Conservation (phyloP, 2,888 invertebrate genomes). For the Lobophora halterata region DNA sequence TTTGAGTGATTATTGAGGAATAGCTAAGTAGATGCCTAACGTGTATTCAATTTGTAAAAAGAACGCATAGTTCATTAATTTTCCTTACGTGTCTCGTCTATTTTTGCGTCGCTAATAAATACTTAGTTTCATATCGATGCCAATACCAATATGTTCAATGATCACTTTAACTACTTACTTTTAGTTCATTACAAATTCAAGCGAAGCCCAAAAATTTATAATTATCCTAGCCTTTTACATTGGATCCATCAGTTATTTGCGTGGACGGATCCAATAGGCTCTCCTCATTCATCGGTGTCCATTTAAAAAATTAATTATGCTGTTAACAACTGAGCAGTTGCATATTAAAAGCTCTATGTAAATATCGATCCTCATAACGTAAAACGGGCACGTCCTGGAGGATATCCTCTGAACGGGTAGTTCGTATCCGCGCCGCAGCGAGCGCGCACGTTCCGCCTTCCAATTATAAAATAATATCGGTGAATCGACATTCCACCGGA, state of each 20-base stretch:
- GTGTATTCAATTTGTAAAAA: too few species aligned
- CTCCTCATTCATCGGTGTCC: constrained; percentile 27
- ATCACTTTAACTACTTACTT: too few species aligned
- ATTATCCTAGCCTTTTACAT: too few species aligned
- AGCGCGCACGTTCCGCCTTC: constrained; percentile 64
- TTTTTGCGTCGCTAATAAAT: too few species aligned
- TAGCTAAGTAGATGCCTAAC: too few species aligned
- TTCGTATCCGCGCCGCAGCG: constrained; percentile 66
- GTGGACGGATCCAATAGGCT: constrained; percentile 17
- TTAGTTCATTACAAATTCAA: too few species aligned
- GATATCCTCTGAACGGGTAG: constrained; percentile 69
- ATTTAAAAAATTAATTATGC: constrained; percentile 38
- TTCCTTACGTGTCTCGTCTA: too few species aligned
- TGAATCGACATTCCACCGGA: constrained; percentile 43
- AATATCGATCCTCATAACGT: constrained; percentile 75
- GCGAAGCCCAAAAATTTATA: too few species aligned
- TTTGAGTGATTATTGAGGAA: too few species aligned
- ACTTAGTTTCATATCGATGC: too few species aligned
- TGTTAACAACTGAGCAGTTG: constrained; percentile 49
- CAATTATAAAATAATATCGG: constrained; percentile 50
- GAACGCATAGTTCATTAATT: too few species aligned
- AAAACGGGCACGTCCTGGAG: constrained; percentile 70
- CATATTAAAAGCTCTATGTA: constrained; percentile 76
- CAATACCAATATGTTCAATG: too few species aligned
- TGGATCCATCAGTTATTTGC: not conserved